phyloP scores from a whole-genome alignment of 2,797 vertebrate species.

The Microctenopoma stevenorrisi region DNA sequence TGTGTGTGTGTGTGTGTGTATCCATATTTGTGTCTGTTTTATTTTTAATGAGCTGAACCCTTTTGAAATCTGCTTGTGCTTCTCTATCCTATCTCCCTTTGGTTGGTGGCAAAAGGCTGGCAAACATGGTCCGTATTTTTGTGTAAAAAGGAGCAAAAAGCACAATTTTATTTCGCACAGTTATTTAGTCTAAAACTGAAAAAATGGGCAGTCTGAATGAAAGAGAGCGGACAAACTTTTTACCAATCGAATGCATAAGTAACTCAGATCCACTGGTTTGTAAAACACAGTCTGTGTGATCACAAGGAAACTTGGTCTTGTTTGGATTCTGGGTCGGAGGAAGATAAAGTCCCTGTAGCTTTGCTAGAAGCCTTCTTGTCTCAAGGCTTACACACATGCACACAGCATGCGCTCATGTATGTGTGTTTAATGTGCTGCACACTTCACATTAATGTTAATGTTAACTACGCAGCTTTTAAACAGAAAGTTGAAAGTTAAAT shows the following conservation, averaged over 20 bases:
- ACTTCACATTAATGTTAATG: no score
- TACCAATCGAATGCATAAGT: conserved; percentile 17
- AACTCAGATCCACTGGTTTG: conserved; percentile 34
- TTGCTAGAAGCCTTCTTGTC: conserved; percentile 51
- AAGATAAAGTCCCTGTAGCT: conserved; percentile 34
- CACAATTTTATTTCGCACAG: conserved; percentile 11
- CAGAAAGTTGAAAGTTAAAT: neutral
- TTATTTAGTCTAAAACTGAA: neutral
- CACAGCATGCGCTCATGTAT: conserved; percentile 41
- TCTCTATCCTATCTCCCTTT: conserved; percentile 41
- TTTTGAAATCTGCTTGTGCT: conserved; percentile 49
- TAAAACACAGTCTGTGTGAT: conserved; percentile 5
- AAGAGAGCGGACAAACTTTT: conserved; percentile 10
- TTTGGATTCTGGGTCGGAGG: conserved; percentile 42
- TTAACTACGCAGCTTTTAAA: neutral
- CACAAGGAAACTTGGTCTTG: neutral
- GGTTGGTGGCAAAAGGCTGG: conserved; percentile 37
- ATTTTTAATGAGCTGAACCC: conserved; percentile 71
- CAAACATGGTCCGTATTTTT: conserved; percentile 45
- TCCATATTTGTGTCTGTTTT: conserved; percentile 51
- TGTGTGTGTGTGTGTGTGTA: neutral
- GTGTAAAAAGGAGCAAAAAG: neutral
- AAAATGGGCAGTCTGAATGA: neutral
- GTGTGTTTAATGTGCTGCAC: neutral
- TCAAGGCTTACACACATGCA: conserved; percentile 38